Base-by-base conservation (phyloP, 2,113 vertebrate species). In the Tympanuchus pallidicinctus region DNA sequence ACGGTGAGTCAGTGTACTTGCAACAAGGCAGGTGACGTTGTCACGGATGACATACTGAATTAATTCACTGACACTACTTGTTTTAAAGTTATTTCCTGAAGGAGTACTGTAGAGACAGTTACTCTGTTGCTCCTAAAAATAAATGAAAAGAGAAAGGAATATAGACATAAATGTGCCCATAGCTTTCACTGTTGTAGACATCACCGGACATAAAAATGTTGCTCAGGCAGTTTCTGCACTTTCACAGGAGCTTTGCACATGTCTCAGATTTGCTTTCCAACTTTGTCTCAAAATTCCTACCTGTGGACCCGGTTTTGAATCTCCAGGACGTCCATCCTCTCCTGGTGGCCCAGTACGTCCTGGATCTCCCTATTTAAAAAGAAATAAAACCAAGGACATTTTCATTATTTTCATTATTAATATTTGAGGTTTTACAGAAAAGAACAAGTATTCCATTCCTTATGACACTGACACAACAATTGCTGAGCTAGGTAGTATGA, bases 301-400 rank as follows among this genome's bases (percentile, higher is more conserved):
- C 95, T 10, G 95, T 77, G 97, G 96, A 93, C 97, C 97, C 92
- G 95, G 93, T 94, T 97, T 76, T 93, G 97, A 96, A 92, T 96
- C 60, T 73, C 97, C 98, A 79, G 96, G 96, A 89, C 40, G 80
- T 90, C 97, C 97, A 87, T 94, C 89, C 36, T 92, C 92, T 92
- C 97, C 98, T 0, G 86, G 92, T 25, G 92, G 38, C 9, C 97
- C 97, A 9, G 43, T 80, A 20, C 87, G 65, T 82, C 97, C 97
- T 87, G 93, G 94, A 9, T 97, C 97, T 22, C 97, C 98, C 97
- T 98, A 72, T 24, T 11, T 24, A 91, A 86, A 96, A 73, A 76
- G 21, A 73, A 82, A 64, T 2, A 93, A 61, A 82, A 38, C 17
- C 43, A 65, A 60, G 61, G 21, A 13, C 11, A 11, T 45, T 59